Evolutionary conservation across 2,888 invertebrate species (phyloP), one percentile per base, ranked within the genome.

Genomic region (Catonia carolina): DNA sequence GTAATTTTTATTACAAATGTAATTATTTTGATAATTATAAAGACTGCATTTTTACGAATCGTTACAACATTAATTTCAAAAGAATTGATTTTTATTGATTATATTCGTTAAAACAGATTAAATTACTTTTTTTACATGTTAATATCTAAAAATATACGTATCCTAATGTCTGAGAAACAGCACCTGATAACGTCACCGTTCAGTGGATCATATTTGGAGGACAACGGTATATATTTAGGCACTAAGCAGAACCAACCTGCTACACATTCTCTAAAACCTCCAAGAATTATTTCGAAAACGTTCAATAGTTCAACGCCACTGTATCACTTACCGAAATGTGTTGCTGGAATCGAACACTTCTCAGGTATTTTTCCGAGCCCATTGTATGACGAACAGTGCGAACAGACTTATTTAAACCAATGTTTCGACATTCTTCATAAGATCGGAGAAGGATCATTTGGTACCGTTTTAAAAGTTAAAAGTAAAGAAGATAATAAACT

Each of bases 401-500:
- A 45, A 6, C 15, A 35, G 14, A 51, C 27, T 17, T 58, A 54
- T 33, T 54, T 86, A 67, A 78, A 84, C 51, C 84, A 85, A 69
- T 79, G 81, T 63, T 88, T 84, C 68, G 74, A 76, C n/a, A 73
- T 79, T 22, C 71, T 80, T 14, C 71, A 73, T 4, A 78, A 78
- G 65, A 75, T 88, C 36, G 88, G 88, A 1, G 81, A 81, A 68
- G 88, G 88, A 2, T 85, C 85, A 2, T 88, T 86, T 74, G 87
- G 86, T 7, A 82, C 83, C 71, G 86, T 86, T 0, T 86, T 80
- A 67, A 79, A 81, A 68, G 86, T 82, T 1, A 74, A 74, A 55
- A 81, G 79, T 60, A 78, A 76, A 61, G 82, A 84, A 63, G 85
- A 86, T 72, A 79, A 80, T 0, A 72, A 75, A 39, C 70, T 76